Evolutionary conservation across 2,888 invertebrate genomes (phyloP).

Genomic region (Drosophila robusta): DNA sequence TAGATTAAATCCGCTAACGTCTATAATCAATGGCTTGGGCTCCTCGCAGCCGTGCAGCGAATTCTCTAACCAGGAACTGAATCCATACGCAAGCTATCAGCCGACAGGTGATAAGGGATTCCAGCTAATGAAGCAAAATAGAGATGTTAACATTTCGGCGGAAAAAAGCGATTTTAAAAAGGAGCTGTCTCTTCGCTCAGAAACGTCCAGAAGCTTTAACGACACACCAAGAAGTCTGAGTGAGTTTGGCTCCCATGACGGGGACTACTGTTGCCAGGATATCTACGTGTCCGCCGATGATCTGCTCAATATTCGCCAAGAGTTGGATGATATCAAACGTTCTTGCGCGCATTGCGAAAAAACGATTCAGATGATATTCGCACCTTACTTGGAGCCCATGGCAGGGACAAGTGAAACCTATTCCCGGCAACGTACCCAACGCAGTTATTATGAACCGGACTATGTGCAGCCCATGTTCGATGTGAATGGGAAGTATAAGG

Average conservation of each 20-base stretch:
- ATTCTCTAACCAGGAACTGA: background rate
- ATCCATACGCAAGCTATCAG: background rate
- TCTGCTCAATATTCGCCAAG: background rate
- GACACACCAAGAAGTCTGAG: too few species aligned
- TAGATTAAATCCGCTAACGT: conserved; percentile 16
- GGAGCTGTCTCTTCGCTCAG: background rate
- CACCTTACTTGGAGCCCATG: background rate
- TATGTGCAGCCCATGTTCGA: too few species aligned
- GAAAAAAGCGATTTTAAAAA: background rate
- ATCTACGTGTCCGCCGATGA: background rate
- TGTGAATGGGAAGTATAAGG: background rate
- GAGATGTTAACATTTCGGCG: background rate
- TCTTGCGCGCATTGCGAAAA: conserved; percentile 24
- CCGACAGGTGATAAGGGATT: too few species aligned
- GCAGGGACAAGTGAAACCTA: background rate
- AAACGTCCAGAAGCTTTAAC: background rate
- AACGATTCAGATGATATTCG: conserved; percentile 14
- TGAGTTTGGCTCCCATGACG: too few species aligned
- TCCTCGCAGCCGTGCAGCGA: background rate
- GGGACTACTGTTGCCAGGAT: too few species aligned
- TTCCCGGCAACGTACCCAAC: background rate
- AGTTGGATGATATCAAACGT: conserved; percentile 10
- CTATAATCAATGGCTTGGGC: conserved; percentile 24
- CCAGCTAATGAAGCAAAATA: background rate
- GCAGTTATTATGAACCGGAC: background rate